Percentiles rank a stretch among this genome's conserved stretches.
Evolutionary conservation across 2,888 invertebrate genomes (phyloP).

Genomic region (Frankliniella intonsa): DNA sequence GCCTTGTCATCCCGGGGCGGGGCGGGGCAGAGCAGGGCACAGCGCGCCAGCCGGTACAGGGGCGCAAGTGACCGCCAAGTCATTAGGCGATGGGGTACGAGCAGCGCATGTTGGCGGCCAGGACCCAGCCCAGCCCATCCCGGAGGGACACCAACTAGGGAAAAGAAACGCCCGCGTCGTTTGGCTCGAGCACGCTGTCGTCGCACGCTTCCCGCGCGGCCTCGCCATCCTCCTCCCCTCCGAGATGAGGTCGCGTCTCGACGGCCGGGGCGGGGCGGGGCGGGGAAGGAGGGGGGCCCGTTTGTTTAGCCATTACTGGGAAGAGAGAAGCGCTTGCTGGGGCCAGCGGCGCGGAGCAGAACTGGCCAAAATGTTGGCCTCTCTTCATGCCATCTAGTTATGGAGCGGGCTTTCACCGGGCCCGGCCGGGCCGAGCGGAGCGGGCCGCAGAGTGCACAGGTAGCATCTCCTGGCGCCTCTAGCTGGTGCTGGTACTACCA

Average conservation of each 20-base stretch:
- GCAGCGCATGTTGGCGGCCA: too few species aligned
- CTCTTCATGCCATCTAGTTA: not conserved
- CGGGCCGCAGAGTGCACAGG: not conserved
- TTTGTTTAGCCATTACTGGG: constrained; percentile 36
- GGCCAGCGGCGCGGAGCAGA: constrained; percentile 33
- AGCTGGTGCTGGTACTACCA: too few species aligned
- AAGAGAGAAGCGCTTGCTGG: constrained; percentile 37
- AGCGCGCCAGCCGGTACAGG: too few species aligned
- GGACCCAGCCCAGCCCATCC: too few species aligned
- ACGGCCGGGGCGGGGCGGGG: not conserved
- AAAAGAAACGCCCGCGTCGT: not conserved
- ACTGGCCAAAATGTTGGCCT: not conserved
- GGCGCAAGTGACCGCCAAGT: too few species aligned
- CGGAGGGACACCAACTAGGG: too few species aligned
- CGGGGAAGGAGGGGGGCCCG: constrained; percentile 8
- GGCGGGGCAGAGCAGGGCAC: too few species aligned
- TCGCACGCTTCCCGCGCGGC: not conserved
- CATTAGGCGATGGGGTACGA: too few species aligned
- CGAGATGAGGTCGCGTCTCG: not conserved
- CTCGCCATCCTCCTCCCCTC: not conserved
- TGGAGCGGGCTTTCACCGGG: not conserved
- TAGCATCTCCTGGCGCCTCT: not conserved
- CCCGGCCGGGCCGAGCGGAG: not conserved
- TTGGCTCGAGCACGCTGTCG: not conserved
- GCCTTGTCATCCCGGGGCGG: not conserved